phyloP scores from a whole-genome alignment of 2,888 invertebrate species.

The Cantharis nigra region DNA sequence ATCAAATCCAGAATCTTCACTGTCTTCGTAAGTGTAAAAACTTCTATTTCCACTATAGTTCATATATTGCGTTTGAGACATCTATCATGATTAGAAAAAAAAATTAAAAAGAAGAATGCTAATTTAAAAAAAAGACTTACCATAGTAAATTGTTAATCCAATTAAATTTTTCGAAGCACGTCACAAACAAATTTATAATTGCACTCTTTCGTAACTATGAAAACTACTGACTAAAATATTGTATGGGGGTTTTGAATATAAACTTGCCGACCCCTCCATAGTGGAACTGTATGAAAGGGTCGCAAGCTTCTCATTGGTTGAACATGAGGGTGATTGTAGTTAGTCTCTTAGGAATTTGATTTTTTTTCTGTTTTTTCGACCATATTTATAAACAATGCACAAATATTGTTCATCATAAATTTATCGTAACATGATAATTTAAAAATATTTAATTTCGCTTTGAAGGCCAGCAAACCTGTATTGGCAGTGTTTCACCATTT shows the following conservation, averaged over 20 bases:
- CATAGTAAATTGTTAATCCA: neutral
- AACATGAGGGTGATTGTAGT: neutral
- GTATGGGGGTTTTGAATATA: constrained; percentile 49
- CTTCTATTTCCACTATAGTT: constrained; percentile 28
- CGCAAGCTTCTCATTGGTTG: constrained; percentile 18
- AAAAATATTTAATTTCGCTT: neutral
- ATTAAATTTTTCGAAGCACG: neutral
- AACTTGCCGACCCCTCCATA: constrained; percentile 45
- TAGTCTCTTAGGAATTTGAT: neutral
- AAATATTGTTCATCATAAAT: neutral
- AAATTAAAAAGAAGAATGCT: neutral
- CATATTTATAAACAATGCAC: neutral
- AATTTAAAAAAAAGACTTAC: neutral
- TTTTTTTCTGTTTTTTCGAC: neutral
- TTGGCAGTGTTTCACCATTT: neutral
- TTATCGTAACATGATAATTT: neutral
- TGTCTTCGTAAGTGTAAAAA: constrained; percentile 57
- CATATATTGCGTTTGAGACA: constrained; percentile 12
- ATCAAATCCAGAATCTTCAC: constrained; percentile 80
- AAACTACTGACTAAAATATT: constrained; percentile 41
- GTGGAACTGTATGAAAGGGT: constrained; percentile 13
- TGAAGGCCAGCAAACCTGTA: neutral
- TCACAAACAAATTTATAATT: constrained; percentile 18
- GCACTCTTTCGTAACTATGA: constrained; percentile 24
- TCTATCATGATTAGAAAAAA: constrained; percentile 11